phyloP scores from a whole-genome alignment of 2,888 invertebrate genomes.

The Miltochrista miniata region DNA sequence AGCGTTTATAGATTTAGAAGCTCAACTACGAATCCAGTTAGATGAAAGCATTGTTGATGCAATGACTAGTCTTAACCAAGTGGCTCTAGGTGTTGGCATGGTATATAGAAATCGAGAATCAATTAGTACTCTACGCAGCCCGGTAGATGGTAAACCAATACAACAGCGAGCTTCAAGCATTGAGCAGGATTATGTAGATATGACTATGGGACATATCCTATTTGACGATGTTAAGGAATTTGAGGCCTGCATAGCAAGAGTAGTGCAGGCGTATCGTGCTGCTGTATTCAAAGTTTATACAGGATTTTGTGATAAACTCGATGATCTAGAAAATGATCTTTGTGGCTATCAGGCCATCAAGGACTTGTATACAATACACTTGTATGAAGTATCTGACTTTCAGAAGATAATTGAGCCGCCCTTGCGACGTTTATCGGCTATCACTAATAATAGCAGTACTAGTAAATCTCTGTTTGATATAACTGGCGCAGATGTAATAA shows the following conservation, averaged over 20 bases:
- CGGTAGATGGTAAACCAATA: conserved; percentile 23
- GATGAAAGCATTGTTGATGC: conserved; percentile 48
- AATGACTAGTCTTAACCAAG: conserved; percentile 57
- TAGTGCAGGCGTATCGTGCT: conserved; percentile 56
- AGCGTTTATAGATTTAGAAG: conserved; percentile 62
- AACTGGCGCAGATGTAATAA: conserved; percentile 38
- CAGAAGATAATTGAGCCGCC: conserved; percentile 43
- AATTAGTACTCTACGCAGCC: conserved; percentile 41
- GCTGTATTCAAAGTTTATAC: conserved; percentile 50
- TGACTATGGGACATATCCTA: conserved; percentile 20
- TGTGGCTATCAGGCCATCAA: conserved; percentile 27
- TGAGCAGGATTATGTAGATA: conserved; percentile 16
- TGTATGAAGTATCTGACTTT: conserved; percentile 32
- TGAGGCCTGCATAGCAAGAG: conserved; percentile 44
- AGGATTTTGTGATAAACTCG: conserved; percentile 50
- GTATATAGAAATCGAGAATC: conserved; percentile 21
- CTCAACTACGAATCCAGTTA: conserved; percentile 52
- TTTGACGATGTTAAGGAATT: conserved; percentile 41
- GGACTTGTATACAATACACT: conserved; percentile 3
- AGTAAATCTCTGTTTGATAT: conserved; percentile 33
- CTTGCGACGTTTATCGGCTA: conserved; percentile 36
- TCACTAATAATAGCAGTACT: conserved; percentile 19
- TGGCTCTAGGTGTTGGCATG: conserved; percentile 46
- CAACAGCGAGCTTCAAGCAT: conserved; percentile 37
- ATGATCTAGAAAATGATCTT: conserved; percentile 48